Conservation (phyloP, 2,888 invertebrate species). For the Ormyrus rosae region DNA sequence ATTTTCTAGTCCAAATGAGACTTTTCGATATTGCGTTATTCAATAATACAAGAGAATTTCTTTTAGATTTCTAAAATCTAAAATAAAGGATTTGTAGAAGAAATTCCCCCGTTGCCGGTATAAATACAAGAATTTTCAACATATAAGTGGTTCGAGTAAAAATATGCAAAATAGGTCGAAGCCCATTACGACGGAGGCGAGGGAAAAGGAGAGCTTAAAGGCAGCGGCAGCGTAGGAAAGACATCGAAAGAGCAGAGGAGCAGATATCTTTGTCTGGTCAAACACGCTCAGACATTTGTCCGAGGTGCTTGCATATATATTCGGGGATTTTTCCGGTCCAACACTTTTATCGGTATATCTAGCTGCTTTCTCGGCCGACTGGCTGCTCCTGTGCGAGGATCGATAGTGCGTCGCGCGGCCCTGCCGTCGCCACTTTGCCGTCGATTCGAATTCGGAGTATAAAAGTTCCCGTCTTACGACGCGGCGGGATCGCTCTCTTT, state of each 20-base stretch:
- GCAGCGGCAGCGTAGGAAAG: background rate
- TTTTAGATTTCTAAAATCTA: too few relatives aligned
- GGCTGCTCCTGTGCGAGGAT: background rate
- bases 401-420: slow-evolving; percentile 4
- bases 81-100: too few relatives aligned
- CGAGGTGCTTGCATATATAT: slow-evolving; percentile 2
- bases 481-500: background rate
- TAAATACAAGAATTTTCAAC: too few relatives aligned
- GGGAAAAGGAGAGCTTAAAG: background rate
- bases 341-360: slow-evolving; percentile 39
- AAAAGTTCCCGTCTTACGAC: slow-evolving; percentile 59
- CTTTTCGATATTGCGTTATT: too few relatives aligned
- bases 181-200: too few relatives aligned
- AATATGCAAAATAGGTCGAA: background rate
- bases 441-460: slow-evolving; percentile 59
- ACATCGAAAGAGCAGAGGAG: background rate
- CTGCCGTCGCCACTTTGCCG: slow-evolving; percentile 38
- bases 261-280: slow-evolving; percentile 23
- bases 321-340: slow-evolving; percentile 43
- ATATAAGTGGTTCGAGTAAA: too few relatives aligned
- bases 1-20: too few relatives aligned
- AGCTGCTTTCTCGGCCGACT: background rate
- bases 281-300: slow-evolving; percentile 38
- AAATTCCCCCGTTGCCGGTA: too few relatives aligned
- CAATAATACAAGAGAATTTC: too few relatives aligned